Percentiles rank a stretch among this genome's conserved stretches.
Conservation (phyloP, 2,888 invertebrate species). For the Plutella xylostella region DNA sequence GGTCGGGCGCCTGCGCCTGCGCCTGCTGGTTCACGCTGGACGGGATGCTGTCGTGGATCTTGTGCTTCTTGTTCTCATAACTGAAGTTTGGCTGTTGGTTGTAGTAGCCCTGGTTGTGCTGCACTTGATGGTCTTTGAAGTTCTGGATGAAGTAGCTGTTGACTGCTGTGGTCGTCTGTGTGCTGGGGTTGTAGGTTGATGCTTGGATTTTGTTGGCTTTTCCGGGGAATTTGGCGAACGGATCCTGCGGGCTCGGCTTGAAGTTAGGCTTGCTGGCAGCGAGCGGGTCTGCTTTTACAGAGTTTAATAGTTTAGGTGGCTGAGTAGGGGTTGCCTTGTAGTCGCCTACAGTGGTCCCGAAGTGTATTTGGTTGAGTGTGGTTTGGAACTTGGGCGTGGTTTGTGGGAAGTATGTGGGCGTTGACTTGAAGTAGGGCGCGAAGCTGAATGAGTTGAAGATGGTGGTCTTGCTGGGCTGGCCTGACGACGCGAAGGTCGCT, state of each 20-base stretch:
- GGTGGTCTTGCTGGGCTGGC: conserved; percentile 50
- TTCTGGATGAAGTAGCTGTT: conserved; percentile 33
- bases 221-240: conserved; percentile 43
- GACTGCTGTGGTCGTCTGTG: conserved; percentile 36
- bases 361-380: conserved; percentile 43
- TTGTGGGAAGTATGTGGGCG: conserved; percentile 33
- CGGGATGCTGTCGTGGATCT: conserved; percentile 41
- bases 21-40: conserved; percentile 46
- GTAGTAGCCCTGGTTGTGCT: conserved; percentile 37
- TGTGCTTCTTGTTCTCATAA: conserved; percentile 43
- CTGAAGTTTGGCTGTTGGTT: conserved; percentile 34
- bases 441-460: conserved; percentile 52
- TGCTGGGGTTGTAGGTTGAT: conserved; percentile 48
- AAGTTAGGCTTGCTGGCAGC: conserved; percentile 39
- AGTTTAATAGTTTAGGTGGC: conserved; percentile 39
- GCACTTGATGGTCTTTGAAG: conserved; percentile 31
- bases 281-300: conserved; percentile 50
- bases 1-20: conserved; percentile 41
- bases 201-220: conserved; percentile 33
- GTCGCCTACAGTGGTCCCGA: conserved; percentile 45
- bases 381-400: conserved; percentile 46
- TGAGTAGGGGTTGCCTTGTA: conserved; percentile 40
- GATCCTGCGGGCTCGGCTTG: conserved; percentile 61
- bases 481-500: conserved; percentile 46
- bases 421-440: conserved; percentile 46